phyloP scores from a whole-genome alignment of 37 sponge, comb jelly and placozoan species.

The Ianthella basta region DNA sequence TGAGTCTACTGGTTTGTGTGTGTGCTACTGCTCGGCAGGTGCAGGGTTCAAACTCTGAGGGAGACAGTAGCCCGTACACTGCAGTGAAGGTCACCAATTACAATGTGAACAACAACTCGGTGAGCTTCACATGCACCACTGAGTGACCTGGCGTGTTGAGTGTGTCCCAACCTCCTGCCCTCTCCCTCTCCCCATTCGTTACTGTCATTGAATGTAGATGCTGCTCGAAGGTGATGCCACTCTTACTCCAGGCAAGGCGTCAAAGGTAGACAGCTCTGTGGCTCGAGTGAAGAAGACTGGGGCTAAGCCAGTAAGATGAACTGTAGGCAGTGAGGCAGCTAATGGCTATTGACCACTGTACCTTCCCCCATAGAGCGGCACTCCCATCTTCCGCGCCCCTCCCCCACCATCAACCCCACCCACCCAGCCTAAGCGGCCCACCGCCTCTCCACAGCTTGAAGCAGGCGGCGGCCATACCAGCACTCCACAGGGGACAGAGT shows the following conservation, averaged over 20 bases:
- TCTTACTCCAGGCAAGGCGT: not conserved
- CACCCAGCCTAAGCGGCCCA: slow-evolving; percentile 5
- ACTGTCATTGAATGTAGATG: no score
- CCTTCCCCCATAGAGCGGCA: not conserved
- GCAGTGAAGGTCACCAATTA: no score
- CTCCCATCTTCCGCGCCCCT: slow-evolving; percentile 47
- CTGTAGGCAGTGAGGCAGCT: not conserved
- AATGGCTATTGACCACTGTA: not conserved
- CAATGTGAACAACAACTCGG: no score
- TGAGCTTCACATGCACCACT: no score
- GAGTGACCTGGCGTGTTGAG: no score
- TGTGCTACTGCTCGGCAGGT: no score
- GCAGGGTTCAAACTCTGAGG: no score
- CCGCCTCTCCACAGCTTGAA: not conserved
- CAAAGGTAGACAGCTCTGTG: no score
- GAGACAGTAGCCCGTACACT: no score
- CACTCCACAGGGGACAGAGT: slow-evolving; percentile 15
- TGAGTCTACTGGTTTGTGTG: no score
- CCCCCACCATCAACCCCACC: slow-evolving; percentile 62
- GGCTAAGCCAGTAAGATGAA: slow-evolving; percentile 5
- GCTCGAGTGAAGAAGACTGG: not conserved
- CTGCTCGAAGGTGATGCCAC: not conserved
- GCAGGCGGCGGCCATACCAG: not conserved
- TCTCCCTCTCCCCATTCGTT: no score
- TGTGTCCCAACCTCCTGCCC: no score